These are phyloP conservation scores for Bombyx huttoni DNA, from an alignment of 2,888 invertebrate species.

Conservation along the genomic window DNA sequence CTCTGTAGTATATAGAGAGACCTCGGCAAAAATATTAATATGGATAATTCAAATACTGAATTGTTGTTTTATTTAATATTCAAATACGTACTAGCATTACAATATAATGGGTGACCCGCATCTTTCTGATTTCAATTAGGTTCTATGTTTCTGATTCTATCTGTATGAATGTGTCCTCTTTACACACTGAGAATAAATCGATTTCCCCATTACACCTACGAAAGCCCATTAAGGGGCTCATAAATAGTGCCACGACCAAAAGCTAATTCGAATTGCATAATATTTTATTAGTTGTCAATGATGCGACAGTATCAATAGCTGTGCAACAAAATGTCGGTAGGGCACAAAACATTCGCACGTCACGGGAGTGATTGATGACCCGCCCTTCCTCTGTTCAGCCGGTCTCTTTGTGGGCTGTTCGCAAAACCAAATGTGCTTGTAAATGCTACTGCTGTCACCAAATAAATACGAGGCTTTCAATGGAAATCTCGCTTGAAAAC, in stretches of 20 bases:
- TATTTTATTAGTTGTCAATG: constrained; percentile 25
- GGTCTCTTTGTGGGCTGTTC: constrained; percentile 33
- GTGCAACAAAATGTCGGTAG: constrained; percentile 31
- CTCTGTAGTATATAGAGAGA: no score
- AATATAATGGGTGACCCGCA: background rate
- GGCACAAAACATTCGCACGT: constrained; percentile 49
- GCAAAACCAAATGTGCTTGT: constrained; percentile 35
- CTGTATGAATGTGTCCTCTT: no score
- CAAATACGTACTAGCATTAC: background rate
- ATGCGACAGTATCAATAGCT: constrained; percentile 33
- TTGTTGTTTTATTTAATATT: background rate
- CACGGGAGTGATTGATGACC: constrained; percentile 56
- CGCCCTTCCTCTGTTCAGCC: constrained; percentile 11
- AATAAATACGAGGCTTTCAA: constrained; percentile 11
- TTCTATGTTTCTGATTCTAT: no score
- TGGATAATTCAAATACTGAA: no score
- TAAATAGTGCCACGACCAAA: background rate
- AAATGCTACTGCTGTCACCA: constrained; percentile 25
- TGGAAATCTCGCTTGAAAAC: background rate
- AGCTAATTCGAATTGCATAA: constrained; percentile 6
- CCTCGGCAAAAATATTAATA: background rate
- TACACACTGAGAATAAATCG: no score
- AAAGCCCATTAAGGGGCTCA: background rate
- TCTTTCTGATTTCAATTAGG: background rate
- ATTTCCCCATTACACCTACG: no score